Percentiles rank a stretch among this genome's conserved stretches.
Evolutionary conservation across 2,888 invertebrate genomes (phyloP).

Genomic region (Cistogaster globosa): DNA sequence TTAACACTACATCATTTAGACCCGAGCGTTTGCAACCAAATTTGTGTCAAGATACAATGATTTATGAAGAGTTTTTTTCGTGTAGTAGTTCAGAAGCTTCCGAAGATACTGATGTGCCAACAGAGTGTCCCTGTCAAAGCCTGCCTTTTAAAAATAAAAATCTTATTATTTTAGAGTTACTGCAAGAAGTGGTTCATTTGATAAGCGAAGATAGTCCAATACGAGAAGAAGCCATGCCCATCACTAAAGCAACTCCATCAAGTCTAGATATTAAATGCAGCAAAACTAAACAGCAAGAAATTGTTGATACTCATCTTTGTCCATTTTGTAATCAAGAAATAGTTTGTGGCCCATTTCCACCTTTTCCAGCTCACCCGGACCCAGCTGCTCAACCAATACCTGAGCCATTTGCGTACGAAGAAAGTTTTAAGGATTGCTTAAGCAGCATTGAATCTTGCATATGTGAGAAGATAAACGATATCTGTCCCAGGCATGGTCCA

Average conservation of each 20-base stretch:
- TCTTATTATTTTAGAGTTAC: conserved; percentile 60
- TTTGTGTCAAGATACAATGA: no score
- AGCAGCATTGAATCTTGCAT: neutral
- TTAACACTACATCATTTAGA: neutral
- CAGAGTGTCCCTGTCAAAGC: neutral
- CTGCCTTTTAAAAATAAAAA: conserved; percentile 2
- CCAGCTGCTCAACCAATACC: no score
- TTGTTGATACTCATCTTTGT: no score
- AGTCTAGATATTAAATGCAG: neutral
- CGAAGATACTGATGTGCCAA: conserved; percentile 3
- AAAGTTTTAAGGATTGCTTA: neutral
- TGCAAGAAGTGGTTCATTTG: conserved; percentile 68
- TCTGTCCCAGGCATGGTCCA: conserved; percentile 22
- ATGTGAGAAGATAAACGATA: neutral
- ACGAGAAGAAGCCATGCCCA: neutral
- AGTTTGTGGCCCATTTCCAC: no score
- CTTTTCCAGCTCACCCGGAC: no score
- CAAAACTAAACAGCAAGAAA: neutral
- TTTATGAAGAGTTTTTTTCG: conserved; percentile 36
- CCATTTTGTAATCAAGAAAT: no score
- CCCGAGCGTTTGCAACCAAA: neutral
- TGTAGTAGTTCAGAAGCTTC: conserved; percentile 53
- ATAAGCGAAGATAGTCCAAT: conserved; percentile 54
- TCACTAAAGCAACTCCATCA: neutral
- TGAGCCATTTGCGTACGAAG: neutral